Conservation (phyloP, 2,113 vertebrate genomes). For the Tinamus guttatus region DNA sequence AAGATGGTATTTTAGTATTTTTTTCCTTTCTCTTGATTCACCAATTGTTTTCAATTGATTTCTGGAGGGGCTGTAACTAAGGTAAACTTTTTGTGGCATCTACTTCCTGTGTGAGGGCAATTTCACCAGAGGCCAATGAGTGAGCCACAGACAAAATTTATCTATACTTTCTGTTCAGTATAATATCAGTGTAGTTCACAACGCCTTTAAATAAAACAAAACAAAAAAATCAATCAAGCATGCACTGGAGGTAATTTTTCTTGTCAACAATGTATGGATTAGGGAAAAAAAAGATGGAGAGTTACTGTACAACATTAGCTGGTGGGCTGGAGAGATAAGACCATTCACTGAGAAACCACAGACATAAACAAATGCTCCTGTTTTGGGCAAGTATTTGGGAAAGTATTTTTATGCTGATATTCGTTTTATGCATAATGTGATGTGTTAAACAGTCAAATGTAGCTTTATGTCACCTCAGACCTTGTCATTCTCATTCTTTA, state of each 20-base stretch:
- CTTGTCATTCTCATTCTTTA: background rate
- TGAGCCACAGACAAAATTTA: background rate
- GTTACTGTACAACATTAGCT: background rate
- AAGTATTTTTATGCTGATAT: background rate
- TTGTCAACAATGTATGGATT: background rate
- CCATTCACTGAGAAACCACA: background rate
- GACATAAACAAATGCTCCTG: background rate
- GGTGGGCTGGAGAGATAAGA: background rate
- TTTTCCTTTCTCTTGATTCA: background rate
- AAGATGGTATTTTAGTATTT: background rate
- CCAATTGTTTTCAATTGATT: background rate
- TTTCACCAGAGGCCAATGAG: background rate
- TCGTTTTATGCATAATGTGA: background rate
- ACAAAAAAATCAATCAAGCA: background rate
- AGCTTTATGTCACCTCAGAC: background rate
- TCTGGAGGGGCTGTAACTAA: background rate
- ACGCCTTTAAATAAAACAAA: background rate
- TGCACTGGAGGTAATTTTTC: constrained; percentile 1
- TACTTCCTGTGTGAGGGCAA: background rate
- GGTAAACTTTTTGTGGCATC: background rate
- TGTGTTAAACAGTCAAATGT: background rate
- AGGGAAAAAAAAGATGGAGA: background rate
- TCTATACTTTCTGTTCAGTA: background rate
- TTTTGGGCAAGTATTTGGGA: background rate
- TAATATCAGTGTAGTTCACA: background rate